Conservation (phyloP, 2,888 invertebrate genomes). For the Ochropleura leucogaster region DNA sequence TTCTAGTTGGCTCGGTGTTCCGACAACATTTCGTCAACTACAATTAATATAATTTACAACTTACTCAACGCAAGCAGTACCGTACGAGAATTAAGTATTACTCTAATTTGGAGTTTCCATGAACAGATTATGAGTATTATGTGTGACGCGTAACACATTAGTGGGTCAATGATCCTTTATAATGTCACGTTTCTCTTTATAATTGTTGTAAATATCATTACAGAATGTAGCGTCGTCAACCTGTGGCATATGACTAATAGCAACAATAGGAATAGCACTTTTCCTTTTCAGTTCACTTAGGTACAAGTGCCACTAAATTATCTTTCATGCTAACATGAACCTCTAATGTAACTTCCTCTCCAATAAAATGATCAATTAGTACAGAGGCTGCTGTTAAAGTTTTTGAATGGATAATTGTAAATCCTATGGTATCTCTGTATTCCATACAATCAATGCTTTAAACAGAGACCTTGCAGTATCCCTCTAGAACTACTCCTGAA, state of each 20-base stretch:
- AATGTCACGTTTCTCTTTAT: constrained; percentile 19
- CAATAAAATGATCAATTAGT: constrained; percentile 16
- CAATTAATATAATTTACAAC: constrained; percentile 49
- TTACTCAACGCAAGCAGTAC: constrained; percentile 10
- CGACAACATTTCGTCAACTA: constrained; percentile 32
- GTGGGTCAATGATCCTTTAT: constrained; percentile 34
- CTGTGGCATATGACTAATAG: not conserved
- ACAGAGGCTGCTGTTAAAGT: not conserved
- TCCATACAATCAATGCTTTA: not conserved
- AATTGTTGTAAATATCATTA: not conserved
- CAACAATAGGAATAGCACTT: not conserved
- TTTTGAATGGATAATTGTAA: constrained; percentile 7
- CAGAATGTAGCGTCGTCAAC: not conserved
- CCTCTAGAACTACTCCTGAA: constrained; percentile 19
- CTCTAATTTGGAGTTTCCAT: constrained; percentile 39
- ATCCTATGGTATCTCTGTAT: not conserved
- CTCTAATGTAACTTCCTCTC: constrained; percentile 2
- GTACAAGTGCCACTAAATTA: not conserved
- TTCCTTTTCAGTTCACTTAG: not conserved
- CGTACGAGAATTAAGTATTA: constrained; percentile 14
- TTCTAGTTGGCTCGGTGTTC: constrained; percentile 35
- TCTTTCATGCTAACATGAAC: constrained; percentile 5
- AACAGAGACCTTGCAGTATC: constrained; percentile 14
- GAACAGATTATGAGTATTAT: constrained; percentile 41
- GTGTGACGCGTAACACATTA: constrained; percentile 21